Evolutionary conservation across 2,888 invertebrate species (phyloP).

Genomic region (Calameuta idolon): DNA sequence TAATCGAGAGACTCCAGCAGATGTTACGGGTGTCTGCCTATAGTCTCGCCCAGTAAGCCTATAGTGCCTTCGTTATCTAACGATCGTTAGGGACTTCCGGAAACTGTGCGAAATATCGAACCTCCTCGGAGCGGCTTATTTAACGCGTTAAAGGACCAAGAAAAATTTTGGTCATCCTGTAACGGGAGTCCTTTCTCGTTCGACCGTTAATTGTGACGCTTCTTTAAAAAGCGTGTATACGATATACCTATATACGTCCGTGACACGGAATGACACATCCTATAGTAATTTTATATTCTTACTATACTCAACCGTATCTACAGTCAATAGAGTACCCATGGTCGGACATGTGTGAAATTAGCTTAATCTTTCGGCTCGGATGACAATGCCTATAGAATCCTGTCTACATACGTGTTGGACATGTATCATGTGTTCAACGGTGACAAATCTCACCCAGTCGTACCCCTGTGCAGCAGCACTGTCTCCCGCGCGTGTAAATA

Average conservation of each 20-base stretch:
- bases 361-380: slow-evolving; percentile 67
- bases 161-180: neutral
- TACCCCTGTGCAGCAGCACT: slow-evolving; percentile 41
- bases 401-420: slow-evolving; percentile 58
- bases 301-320: neutral
- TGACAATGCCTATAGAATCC: slow-evolving; percentile 67
- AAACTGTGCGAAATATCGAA: slow-evolving; percentile 1
- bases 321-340: slow-evolving; percentile 33
- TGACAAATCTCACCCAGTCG: slow-evolving; percentile 64
- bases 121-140: neutral
- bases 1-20: slow-evolving; percentile 53
- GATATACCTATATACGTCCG: neutral
- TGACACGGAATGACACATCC: neutral
- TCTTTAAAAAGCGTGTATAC: neutral
- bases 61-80: slow-evolving; percentile 25
- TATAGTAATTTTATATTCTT: neutral
- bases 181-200: neutral
- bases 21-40: slow-evolving; percentile 37
- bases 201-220: neutral
- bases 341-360: slow-evolving; percentile 68
- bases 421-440: slow-evolving; percentile 58
- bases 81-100: slow-evolving; percentile 45
- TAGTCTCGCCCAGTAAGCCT: slow-evolving; percentile 17
- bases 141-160: neutral
- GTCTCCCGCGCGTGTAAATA: slow-evolving; percentile 63